Evolutionary conservation across 1,140 invertebrate species (phyloP).

Genomic region (Pteromalus puparum): DNA sequence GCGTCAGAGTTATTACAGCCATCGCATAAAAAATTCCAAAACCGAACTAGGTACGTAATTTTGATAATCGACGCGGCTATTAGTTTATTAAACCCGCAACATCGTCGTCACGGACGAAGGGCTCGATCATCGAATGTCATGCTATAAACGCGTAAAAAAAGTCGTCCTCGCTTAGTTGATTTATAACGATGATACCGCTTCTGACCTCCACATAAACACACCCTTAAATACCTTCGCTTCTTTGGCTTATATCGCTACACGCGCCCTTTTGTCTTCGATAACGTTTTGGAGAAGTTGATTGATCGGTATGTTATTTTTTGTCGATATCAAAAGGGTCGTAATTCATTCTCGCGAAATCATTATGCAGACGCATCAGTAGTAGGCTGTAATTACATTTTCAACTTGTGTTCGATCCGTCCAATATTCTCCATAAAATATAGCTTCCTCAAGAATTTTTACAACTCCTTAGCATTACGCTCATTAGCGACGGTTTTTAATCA

Average conservation of each 20-base stretch:
- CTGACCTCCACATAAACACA: not conserved
- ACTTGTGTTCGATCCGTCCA: not conserved
- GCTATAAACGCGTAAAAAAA: not conserved
- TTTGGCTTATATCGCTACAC: too few species aligned
- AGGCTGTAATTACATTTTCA: too few species aligned
- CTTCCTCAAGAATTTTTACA: not conserved
- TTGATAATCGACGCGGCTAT: too few species aligned
- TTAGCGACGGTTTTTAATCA: not conserved
- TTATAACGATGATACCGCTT: slow-evolving; percentile 1
- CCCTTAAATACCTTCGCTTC: not conserved
- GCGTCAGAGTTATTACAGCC: too few species aligned
- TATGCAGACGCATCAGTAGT: too few species aligned
- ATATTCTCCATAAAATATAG: not conserved
- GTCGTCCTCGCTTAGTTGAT: not conserved
- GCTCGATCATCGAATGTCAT: not conserved
- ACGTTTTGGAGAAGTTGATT: too few species aligned
- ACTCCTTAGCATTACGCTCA: not conserved
- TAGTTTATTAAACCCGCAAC: not conserved
- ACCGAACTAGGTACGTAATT: not conserved
- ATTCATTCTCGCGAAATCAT: too few species aligned
- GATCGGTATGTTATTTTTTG: too few species aligned
- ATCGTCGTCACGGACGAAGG: not conserved
- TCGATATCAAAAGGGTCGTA: too few species aligned
- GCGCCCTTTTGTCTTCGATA: too few species aligned
- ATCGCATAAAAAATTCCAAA: too few species aligned